Base-by-base conservation (phyloP, 2,888 invertebrate genomes). In the Eristalis pertinax region DNA sequence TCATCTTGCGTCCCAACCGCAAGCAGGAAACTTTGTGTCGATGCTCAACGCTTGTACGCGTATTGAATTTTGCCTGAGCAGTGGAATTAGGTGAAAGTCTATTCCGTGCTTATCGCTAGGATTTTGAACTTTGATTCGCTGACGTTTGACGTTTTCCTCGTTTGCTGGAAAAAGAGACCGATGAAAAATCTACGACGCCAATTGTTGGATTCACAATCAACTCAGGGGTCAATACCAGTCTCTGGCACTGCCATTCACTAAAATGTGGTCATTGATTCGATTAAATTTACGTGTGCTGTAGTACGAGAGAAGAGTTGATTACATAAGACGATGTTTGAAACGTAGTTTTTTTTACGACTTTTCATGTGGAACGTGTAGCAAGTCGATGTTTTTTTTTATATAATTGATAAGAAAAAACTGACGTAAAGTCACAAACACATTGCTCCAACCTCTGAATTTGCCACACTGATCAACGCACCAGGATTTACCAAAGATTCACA, bases 91-190 rank as follows among this genome's bases (percentile, higher is more conserved):
- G 5, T 77, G 67, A 68, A 15, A 41, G 38, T 65, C 63, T 35
- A 5, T 38, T 72, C 35, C 41, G n/a, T 24, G 65, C 65, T 79
- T 65, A 79, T 79, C 79, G 7, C 22, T 58, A 24, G 79, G 72
- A 79, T 41, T 72, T 72, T 65, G 72, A 60, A 79, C 79, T 79
- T 79, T 79, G 79, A 26, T 26, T 5, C 60, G 60, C 32, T 32
- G 32, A 32, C 4, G 24, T n/a, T 15, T 24, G 58, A 58, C 22
- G 22, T 19, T 22, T 56, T 58, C 26, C 62, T 62, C 22, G 58
- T 15, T 22, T n/a, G 7, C 29, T 29, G 5, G 29, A 7, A n/a
- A 19, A 50, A 60, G 50, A 22, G 73, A 11, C 8, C 32, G 29
- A 11, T 19, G 65, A 62, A 63, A 67, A 56, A 38, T 26, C 64